These are phyloP conservation scores for Callyntrura sp. DNA, from an alignment of 2,888 invertebrate genomes.

Conservation along the genomic window DNA sequence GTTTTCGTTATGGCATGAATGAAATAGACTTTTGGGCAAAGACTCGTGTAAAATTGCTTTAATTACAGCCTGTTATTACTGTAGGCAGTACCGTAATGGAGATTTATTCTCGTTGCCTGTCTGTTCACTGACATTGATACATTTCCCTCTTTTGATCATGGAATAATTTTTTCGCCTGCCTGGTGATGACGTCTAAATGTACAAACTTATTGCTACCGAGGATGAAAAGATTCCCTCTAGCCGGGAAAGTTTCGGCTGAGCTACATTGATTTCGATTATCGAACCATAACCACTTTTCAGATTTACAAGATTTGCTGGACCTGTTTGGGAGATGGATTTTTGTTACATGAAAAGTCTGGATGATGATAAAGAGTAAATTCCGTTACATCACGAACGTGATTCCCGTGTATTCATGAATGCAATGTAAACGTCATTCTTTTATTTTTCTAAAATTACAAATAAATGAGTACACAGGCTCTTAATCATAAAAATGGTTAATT, in stretches of 20 bases:
- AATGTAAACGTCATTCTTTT: background rate
- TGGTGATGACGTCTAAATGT: constrained; percentile 11
- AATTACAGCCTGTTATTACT: constrained; percentile 58
- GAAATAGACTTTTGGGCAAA: background rate
- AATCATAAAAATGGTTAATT: too few relatives aligned
- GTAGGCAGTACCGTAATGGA: constrained; percentile 31
- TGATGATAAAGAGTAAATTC: constrained; percentile 3
- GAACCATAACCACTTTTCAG: background rate
- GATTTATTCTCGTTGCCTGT: constrained; percentile 60
- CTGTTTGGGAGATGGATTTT: background rate
- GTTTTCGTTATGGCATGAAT: background rate
- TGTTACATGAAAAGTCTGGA: constrained; percentile 1
- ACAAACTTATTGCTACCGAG: background rate
- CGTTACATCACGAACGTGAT: background rate
- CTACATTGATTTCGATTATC: background rate
- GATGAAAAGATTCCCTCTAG: background rate
- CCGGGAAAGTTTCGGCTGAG: background rate
- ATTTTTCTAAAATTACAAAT: too few relatives aligned
- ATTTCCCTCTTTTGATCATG: constrained; percentile 19
- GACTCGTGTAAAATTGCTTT: constrained; percentile 54
- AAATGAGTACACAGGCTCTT: background rate
- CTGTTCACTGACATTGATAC: constrained; percentile 50
- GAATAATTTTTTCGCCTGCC: background rate
- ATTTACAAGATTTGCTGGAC: background rate
- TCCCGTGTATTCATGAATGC: too few relatives aligned